Base-by-base conservation (phyloP, 2,888 invertebrate genomes). In the Tetramorium bicarinatum region DNA sequence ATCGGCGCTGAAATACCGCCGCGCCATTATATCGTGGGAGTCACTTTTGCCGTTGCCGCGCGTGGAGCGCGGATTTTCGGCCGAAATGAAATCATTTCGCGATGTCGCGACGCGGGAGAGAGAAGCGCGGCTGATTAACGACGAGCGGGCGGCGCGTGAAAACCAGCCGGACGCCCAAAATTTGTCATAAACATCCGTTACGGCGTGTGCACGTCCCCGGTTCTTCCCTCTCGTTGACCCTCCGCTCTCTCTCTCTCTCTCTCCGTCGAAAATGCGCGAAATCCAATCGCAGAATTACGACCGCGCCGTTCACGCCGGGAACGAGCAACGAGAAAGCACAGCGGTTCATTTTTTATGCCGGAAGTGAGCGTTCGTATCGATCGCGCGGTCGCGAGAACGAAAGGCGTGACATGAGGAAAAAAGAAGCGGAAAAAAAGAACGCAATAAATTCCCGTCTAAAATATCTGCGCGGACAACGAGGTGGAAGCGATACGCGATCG, bases 21-120 rank as follows among this genome's bases (percentile, higher is more conserved):
- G 52, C 71, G 44, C 76, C 76, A 74, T 84, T 84, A 75, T 80
- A 82, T 64, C 62, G 61, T 29, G 64, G 9, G 18, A 83, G 79
- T 87, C 74, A 82, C 67, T 86, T 87, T 75, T 79, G 52, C 64
- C 71, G 47, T 72, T 86, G 11, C 34, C 69, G 18, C 61, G 25
- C 62, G 18, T 9, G 49, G 21, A 25, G 66, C 44, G 29, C 44
- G 79, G 76, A 59, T 85, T 85, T 86, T 76, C 52, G 72, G 59
- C 3, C 74, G 74, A 84, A 86, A 84, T 87, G 86, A 74, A 84
- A 86, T 87, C 86, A 86, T 79, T 74, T 54, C 69, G 67, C 47
- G 64, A 47, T 49, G 79, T 54, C 83, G 74, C 25, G n/a, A 38
- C 47, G 75, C 41, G 18, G 11, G 64, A 15, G 34, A 44, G 47